Conservation (phyloP, 2,113 vertebrate genomes). For the Prionailurus bengalensis region DNA sequence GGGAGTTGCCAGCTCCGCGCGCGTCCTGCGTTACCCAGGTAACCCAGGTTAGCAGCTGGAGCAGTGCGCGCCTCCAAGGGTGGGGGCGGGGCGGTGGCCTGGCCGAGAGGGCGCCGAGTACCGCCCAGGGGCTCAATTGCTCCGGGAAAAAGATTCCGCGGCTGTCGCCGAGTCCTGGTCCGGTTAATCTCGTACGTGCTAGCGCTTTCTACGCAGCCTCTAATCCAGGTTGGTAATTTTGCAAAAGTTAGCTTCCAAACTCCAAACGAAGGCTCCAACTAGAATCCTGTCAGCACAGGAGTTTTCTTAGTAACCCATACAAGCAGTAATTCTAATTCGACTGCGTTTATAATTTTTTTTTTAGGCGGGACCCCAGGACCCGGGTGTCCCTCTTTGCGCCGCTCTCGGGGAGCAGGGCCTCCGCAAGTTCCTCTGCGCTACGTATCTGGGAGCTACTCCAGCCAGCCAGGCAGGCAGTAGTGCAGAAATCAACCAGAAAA, state of each 20-base stretch:
- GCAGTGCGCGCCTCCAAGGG: background rate
- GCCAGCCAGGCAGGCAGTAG: background rate
- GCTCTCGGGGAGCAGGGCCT: background rate
- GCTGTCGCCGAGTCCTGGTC: background rate
- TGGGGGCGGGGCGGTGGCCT: too few species aligned
- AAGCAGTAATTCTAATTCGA: background rate
- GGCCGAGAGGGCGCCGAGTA: background rate
- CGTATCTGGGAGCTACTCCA: background rate
- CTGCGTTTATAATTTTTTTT: background rate
- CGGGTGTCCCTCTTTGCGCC: background rate
- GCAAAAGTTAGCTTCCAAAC: background rate
- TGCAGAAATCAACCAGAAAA: background rate
- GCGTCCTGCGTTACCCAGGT: slow-evolving; percentile 59
- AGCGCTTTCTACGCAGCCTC: background rate
- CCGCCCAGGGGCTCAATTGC: background rate
- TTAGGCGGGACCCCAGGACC: background rate
- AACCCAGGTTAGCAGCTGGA: background rate
- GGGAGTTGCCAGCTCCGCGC: fast-evolving
- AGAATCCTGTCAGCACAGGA: background rate
- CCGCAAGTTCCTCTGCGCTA: background rate
- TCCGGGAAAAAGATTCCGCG: fast-evolving
- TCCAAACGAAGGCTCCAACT: background rate
- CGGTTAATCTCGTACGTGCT: background rate
- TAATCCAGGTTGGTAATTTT: background rate
- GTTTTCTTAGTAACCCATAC: background rate